Conservation (phyloP, 2,888 invertebrate genomes). For the Acanthacorydalis orientalis region DNA sequence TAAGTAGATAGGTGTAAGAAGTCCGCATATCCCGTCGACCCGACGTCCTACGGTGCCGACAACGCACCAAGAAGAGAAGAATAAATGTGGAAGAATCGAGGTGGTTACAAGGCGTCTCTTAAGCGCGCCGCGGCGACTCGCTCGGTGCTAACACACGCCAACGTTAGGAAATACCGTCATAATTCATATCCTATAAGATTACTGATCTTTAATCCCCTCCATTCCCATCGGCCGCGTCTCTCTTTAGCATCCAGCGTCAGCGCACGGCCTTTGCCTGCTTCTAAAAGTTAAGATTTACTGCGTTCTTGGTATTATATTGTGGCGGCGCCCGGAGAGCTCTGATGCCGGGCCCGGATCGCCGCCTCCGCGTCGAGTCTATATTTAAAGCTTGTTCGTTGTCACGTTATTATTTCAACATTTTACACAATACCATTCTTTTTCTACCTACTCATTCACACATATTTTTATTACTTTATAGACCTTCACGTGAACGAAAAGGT, state of each 20-base stretch:
- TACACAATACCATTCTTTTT: background rate
- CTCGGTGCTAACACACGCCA: too few species aligned
- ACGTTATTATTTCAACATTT: background rate
- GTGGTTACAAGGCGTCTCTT: too few species aligned
- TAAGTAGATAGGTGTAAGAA: too few species aligned
- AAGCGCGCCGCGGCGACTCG: too few species aligned
- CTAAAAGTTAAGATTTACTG: conserved; percentile 60
- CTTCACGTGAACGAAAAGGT: too few species aligned
- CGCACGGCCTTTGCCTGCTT: conserved; percentile 16
- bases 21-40: too few species aligned
- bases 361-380: background rate
- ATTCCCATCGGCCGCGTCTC: conserved; percentile 30
- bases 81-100: too few species aligned
- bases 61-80: too few species aligned
- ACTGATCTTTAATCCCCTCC: conserved; percentile 61
- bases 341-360: conserved; percentile 7
- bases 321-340: conserved; percentile 26
- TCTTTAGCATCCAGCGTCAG: conserved; percentile 21
- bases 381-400: too few species aligned
- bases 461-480: background rate
- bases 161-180: conserved; percentile 32
- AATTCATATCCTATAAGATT: conserved; percentile 55
- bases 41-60: too few species aligned
- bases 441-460: background rate
- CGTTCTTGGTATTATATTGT: conserved; percentile 46